Evolutionary conservation across 2,888 invertebrate species (phyloP).

Genomic region (Synanthedon myopaeformis): DNA sequence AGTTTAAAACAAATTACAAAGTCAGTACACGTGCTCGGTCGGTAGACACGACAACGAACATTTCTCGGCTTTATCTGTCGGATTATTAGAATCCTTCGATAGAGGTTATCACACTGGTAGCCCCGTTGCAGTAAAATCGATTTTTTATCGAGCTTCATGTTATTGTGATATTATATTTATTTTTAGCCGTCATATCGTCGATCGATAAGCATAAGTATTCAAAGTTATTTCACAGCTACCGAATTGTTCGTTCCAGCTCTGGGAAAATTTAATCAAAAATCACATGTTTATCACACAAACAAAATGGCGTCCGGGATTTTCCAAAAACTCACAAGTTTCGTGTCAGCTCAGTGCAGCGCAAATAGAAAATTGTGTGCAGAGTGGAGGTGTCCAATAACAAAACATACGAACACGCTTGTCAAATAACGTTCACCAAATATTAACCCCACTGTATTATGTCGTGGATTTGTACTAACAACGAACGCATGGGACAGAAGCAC

Average conservation of each 20-base stretch:
- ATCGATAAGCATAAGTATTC: constrained; percentile 28
- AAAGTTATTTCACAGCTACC: neutral
- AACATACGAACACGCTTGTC: constrained; percentile 62
- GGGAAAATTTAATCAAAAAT: neutral
- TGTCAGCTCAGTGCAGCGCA: constrained; percentile 46
- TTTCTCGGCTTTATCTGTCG: constrained; percentile 44
- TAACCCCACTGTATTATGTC: constrained; percentile 50
- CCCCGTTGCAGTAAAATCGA: constrained; percentile 36
- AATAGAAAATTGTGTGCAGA: constrained; percentile 49
- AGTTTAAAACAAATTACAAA: constrained; percentile 25
- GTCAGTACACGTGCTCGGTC: constrained; percentile 37
- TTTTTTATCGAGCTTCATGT: constrained; percentile 35
- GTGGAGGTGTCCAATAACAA: constrained; percentile 64
- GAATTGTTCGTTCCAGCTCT: neutral
- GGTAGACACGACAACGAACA: constrained; percentile 22
- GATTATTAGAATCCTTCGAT: constrained; percentile 40
- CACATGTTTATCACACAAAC: constrained; percentile 41
- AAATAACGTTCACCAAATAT: constrained; percentile 63
- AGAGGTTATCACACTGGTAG: constrained; percentile 58
- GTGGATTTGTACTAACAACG: constrained; percentile 52
- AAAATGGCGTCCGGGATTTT: constrained; percentile 10
- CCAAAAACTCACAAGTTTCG: constrained; percentile 42
- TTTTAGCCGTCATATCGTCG: constrained; percentile 31
- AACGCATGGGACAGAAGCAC: constrained; percentile 42
- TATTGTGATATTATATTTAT: constrained; percentile 46